Evolutionary conservation across 1,140 invertebrate species (phyloP), one percentile per base, ranked within the genome.

Genomic region (Euschistus heros): DNA sequence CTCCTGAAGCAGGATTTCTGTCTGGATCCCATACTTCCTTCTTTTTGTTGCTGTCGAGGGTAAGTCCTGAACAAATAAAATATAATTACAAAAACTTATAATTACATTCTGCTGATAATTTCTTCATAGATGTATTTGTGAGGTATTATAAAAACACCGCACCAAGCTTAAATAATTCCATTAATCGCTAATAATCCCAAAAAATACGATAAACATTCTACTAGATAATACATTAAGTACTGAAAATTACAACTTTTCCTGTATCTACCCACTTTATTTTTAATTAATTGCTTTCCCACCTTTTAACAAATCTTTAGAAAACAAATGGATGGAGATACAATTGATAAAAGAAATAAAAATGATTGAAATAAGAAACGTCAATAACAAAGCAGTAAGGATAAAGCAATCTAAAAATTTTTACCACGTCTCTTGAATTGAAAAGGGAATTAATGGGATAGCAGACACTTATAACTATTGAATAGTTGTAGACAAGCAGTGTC

Each of bases 21-120:
- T 73, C 72, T 14, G 71, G 71, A 52, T 72, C 71, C 72, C 72
- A 73, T 18, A 68, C 62, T 47, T 72, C 71, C 27, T 63, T 62
- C 37, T 47, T 66, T 64, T 71, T 71, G 20, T 68, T 66, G 57
- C 68, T 70, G 60, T 71, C 70, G 17, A 73, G 65, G 46, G 72
- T 72, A 14, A 72, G 59, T 61, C 72, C 72, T 73, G 15, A 7
- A 27, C 57, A 8, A 17, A 65, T 7, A 65, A 10, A 37, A 8
- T 17, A 62, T 10, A 37, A 22, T 20, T n/a, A 46, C n/a, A 44
- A 55, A 55, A 18, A 24, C 22, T 13, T 13, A 13, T 55, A 13
- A 18, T 13, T 18, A n/a, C 18, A 18, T 10, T 55, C 10, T 55
- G 18, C 8, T 18, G 18, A 13, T 18, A n/a, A 55, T 13, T 7